Conservation (phyloP, 2,113 vertebrate genomes). For the Grus americana region DNA sequence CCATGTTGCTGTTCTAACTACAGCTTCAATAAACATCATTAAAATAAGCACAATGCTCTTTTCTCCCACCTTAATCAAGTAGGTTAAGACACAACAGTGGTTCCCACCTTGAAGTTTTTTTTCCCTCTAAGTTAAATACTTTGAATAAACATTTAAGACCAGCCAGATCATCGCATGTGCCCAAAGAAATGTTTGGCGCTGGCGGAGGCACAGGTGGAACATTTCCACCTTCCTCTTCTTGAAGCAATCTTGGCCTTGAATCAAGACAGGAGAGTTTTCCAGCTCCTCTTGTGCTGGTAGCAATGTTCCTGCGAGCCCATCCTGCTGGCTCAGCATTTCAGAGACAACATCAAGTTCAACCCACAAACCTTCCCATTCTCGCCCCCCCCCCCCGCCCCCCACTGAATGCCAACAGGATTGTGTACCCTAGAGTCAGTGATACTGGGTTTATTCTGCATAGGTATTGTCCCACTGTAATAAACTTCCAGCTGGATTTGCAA, state of each 20-base stretch:
- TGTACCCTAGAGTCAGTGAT: background rate
- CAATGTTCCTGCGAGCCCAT: background rate
- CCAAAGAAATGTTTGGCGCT: accelerated
- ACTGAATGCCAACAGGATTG: background rate
- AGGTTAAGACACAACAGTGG: background rate
- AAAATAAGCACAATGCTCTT: background rate
- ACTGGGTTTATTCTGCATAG: background rate
- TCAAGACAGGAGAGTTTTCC: background rate
- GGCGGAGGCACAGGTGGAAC: background rate
- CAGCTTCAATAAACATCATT: background rate
- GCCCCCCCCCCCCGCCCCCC: too few species aligned
- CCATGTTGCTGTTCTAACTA: background rate
- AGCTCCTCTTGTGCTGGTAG: background rate
- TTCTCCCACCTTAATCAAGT: background rate
- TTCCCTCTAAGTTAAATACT: background rate
- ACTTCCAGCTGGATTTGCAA: background rate
- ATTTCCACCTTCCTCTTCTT: background rate
- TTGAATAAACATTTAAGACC: background rate
- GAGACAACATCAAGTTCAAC: background rate
- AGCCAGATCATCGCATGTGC: background rate
- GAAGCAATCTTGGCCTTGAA: background rate
- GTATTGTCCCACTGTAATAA: background rate
- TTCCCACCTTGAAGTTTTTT: background rate
- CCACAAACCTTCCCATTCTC: background rate
- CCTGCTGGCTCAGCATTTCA: background rate